Percentiles rank a stretch among this genome's conserved stretches.
phyloP scores from a whole-genome alignment of 1,140 invertebrate species.

The Drosophila albomicans region DNA sequence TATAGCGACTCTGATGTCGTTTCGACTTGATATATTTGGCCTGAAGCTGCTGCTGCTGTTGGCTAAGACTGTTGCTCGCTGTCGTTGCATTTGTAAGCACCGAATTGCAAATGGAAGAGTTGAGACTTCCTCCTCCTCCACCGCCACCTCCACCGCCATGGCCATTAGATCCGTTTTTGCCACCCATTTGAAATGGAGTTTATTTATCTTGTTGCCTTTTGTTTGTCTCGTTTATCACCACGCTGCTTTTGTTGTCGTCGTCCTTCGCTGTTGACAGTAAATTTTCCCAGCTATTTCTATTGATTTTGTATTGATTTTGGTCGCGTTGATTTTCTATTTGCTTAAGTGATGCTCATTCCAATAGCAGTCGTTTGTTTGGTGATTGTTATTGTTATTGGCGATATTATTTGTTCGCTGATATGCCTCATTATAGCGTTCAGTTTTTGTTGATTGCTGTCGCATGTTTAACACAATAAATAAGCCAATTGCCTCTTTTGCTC shows the following conservation, averaged over 20 bases:
- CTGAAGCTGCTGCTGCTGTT: slow-evolving; percentile 75
- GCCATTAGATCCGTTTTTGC: slow-evolving; percentile 48
- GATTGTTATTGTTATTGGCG: slow-evolving; percentile 46
- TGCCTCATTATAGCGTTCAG: slow-evolving; percentile 74
- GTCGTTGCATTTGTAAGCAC: slow-evolving; percentile 84
- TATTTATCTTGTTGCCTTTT: slow-evolving; percentile 52
- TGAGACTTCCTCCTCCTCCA: slow-evolving; percentile 50
- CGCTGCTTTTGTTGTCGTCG: slow-evolving; percentile 32
- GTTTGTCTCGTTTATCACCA: slow-evolving; percentile 32
- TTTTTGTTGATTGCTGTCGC: slow-evolving; percentile 57
- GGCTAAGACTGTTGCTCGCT: slow-evolving; percentile 62
- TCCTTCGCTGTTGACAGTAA: slow-evolving; percentile 59
- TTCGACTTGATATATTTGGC: slow-evolving; percentile 82
- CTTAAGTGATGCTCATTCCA: slow-evolving; percentile 67
- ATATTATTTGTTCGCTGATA: slow-evolving; percentile 75
- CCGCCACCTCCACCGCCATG: slow-evolving; percentile 24
- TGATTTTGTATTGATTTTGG: slow-evolving; percentile 78
- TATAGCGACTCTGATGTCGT: slow-evolving; percentile 78
- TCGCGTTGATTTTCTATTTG: slow-evolving; percentile 78
- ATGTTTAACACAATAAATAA: slow-evolving; percentile 47
- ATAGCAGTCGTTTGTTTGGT: slow-evolving; percentile 36
- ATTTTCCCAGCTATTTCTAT: slow-evolving; percentile 75
- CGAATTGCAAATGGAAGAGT: slow-evolving; percentile 83
- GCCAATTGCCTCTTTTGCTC: slow-evolving; percentile 13
- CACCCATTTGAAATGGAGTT: slow-evolving; percentile 64